A percentile compares a stretch with the other conserved stretches of the same genome.
Evolutionary conservation across 2,797 vertebrate genomes (phyloP).

Genomic region (Sardinella longiceps): DNA sequence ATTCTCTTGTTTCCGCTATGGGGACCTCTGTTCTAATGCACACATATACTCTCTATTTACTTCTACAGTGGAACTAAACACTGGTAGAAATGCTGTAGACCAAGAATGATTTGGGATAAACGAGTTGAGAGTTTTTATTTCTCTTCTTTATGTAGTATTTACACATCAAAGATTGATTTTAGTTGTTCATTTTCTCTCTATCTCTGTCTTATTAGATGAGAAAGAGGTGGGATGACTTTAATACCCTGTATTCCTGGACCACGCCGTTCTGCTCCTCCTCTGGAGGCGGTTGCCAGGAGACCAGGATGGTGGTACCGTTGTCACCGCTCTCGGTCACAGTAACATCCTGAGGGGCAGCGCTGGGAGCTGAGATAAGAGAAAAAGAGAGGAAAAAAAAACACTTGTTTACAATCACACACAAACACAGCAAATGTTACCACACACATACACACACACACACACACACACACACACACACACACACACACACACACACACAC

Average conservation of each 20-base stretch:
- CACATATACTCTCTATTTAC: background rate
- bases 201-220: background rate
- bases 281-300: conserved; percentile 95
- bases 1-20: background rate
- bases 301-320: conserved; percentile 91
- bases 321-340: conserved; percentile 91
- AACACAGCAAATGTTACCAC: background rate
- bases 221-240: conserved; percentile 47
- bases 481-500: background rate
- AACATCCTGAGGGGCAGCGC: conserved; percentile 90
- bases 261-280: conserved; percentile 93
- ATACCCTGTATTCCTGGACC: conserved; percentile 99
- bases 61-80: background rate
- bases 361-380: conserved; percentile 79
- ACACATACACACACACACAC: background rate
- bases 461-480: conserved; percentile 19
- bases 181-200: background rate
- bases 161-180: background rate
- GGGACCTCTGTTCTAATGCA: too few species aligned
- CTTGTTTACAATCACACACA: conserved; percentile 5
- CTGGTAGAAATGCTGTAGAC: background rate
- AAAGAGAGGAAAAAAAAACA: background rate
- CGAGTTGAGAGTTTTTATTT: background rate
- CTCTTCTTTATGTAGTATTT: conserved; percentile 26
- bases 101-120: background rate